A percentile compares a stretch with the other conserved stretches of the same genome.
Evolutionary conservation across 2,888 invertebrate species (phyloP).

Genomic region (Apotomis betuletana): DNA sequence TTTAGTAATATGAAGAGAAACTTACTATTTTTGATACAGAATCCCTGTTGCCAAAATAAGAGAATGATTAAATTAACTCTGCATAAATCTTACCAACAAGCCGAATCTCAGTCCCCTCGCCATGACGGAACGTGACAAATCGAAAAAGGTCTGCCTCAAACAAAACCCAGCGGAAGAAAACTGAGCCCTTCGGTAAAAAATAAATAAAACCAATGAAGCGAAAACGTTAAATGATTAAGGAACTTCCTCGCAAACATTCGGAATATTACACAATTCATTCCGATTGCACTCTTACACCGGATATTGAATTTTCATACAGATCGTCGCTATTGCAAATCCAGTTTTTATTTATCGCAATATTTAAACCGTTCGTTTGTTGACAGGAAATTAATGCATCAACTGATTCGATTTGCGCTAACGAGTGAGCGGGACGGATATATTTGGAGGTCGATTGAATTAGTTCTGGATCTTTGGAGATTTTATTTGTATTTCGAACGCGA

Average conservation of each 20-base stretch:
- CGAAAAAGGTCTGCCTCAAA: slow-evolving; percentile 28
- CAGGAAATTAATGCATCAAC: slow-evolving; percentile 79
- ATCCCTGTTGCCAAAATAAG: background rate
- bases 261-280: slow-evolving; percentile 62
- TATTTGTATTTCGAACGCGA: slow-evolving; percentile 32
- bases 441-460: slow-evolving; percentile 43
- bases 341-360: slow-evolving; percentile 72
- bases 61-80: slow-evolving; percentile 1
- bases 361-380: slow-evolving; percentile 66
- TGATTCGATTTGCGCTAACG: slow-evolving; percentile 65
- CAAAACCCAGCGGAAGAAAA: slow-evolving; percentile 17
- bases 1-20: too few species aligned
- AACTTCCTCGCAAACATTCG: slow-evolving; percentile 32
- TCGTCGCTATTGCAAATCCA: slow-evolving; percentile 68
- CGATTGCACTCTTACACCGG: slow-evolving; percentile 70
- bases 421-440: slow-evolving; percentile 47
- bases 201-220: slow-evolving; percentile 23
- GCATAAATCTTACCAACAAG: slow-evolving; percentile 9
- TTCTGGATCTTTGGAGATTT: slow-evolving; percentile 38
- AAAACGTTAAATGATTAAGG: slow-evolving; percentile 37
- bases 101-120: slow-evolving; percentile 3
- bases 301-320: slow-evolving; percentile 81
- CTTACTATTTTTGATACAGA: background rate
- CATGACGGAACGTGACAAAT: slow-evolving; percentile 34
- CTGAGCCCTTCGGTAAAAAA: slow-evolving; percentile 14